Evolutionary conservation across 2,888 invertebrate species (phyloP), one percentile per base, ranked within the genome.

Genomic region (Clepsis dumicolana): DNA sequence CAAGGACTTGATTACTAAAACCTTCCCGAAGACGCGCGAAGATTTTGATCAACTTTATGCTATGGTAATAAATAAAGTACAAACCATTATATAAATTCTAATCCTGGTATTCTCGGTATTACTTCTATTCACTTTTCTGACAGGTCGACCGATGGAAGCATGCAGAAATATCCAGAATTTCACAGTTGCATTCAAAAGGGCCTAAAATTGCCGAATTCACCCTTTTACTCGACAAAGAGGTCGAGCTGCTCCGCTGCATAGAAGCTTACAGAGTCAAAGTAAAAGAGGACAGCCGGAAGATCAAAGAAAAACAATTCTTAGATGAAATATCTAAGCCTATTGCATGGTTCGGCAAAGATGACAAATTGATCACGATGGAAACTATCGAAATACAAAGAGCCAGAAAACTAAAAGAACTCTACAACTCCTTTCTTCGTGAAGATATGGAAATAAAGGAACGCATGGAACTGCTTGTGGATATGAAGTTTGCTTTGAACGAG

Each of bases 301-400:
- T 94, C 65, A 95, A 94, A 73, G 94, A 95, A 61, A 91, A 95
- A 56, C 92, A 94, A 71, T 95, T 97, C 78, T 90, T 97, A 52
- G 95, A 95, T 72, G 94, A 94, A 75, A 94, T 97, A 80, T 95
- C 96, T 3, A 94, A 95, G 73, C 97, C 98, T 0, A 94, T 97
- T 50, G 95, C 95, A 66, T 98, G 97, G 97, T 94, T 94, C 70
- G 96, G 96, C 35, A 95, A 95, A 76, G 96, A 96, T 79, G 96
- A 96, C 21, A 94, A 91, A 70, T 82, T 95, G 38, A 95, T 98
- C 18, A 95, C 96, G 73, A 96, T 98, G 96, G 97, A 98, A 75
- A 96, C 98, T 0, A 83, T 97, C 61, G 96, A 96, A 83, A 96
- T 96, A 21, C 97, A 98, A 80, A 95, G 96, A 77, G 97, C 97